Evolutionary conservation across 1,140 invertebrate genomes (phyloP).

Genomic region (Psilanteris sp.): DNA sequence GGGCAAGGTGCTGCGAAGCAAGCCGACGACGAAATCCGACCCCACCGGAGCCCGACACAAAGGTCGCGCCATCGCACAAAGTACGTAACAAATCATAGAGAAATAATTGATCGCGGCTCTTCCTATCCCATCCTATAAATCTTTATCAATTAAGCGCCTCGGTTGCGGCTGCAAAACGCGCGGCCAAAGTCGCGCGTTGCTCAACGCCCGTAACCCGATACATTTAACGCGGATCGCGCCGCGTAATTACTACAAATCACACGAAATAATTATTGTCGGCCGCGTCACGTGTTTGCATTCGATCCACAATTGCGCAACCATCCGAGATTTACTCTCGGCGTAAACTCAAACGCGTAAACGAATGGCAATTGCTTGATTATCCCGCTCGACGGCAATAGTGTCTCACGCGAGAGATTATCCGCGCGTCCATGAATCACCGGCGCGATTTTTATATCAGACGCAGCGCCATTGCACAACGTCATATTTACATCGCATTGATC

Average conservation of each 20-base stretch:
- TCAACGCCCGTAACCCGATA: constrained; percentile 45
- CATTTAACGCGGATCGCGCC: constrained; percentile 24
- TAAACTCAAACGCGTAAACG: constrained; percentile 29
- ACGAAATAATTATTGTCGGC: constrained; percentile 37
- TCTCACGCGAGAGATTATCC: constrained; percentile 52
- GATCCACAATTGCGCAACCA: constrained; percentile 46
- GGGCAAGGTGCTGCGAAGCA: constrained; percentile 69
- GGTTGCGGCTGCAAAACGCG: too few species aligned
- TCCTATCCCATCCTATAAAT: constrained; percentile 12
- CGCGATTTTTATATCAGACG: constrained; percentile 38
- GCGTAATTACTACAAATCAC: constrained; percentile 56
- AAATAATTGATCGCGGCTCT: constrained; percentile 48
- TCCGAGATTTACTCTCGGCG: constrained; percentile 30
- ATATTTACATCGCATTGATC: constrained; percentile 46
- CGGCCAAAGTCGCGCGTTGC: constrained; percentile 1
- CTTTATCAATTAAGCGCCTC: constrained; percentile 27
- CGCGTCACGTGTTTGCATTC: constrained; percentile 18
- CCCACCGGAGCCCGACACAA: constrained; percentile 69
- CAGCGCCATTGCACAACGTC: constrained; percentile 49
- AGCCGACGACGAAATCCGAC: constrained; percentile 71
- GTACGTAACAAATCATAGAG: constrained; percentile 72
- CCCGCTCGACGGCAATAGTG: constrained; percentile 30
- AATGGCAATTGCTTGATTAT: constrained; percentile 31
- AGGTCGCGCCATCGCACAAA: constrained; percentile 78
- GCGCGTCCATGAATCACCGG: constrained; percentile 49